Evolutionary conservation across 2,113 vertebrate species (phyloP).

Genomic region (Ctenodactylus gundi): DNA sequence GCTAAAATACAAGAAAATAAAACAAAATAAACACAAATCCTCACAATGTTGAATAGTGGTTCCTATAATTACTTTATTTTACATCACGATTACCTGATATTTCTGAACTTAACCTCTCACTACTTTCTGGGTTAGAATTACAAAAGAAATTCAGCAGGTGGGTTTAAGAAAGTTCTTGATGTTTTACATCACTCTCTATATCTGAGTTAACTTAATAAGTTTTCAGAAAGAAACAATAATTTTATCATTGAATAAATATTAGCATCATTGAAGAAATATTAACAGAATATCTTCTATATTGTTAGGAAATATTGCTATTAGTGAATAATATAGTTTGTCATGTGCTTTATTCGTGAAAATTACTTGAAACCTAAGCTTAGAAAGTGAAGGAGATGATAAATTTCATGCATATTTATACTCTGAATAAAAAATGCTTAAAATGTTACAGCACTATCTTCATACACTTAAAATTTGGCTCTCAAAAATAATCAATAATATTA

Average conservation of each 20-base stretch:
- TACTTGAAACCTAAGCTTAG: background rate
- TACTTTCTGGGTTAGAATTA: too few relatives aligned
- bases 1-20: background rate
- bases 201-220: background rate
- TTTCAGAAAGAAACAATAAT: background rate
- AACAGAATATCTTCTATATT: background rate
- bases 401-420: background rate
- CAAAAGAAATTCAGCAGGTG: background rate
- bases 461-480: background rate
- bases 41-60: too few relatives aligned
- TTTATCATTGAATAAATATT: background rate
- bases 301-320: background rate
- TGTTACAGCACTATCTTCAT: background rate
- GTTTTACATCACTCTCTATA: background rate
- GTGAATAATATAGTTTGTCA: background rate
- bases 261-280: background rate
- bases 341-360: background rate
- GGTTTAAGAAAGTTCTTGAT: background rate
- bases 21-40: background rate
- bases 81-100: background rate
- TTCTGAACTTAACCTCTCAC: background rate
- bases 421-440: background rate
- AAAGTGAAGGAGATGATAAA: background rate
- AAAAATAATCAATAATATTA: background rate
- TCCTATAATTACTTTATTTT: too few relatives aligned